A percentile compares a stretch with the other conserved stretches of the same genome.
Conservation (phyloP, 2,888 invertebrate genomes). For the Nomada flava region DNA sequence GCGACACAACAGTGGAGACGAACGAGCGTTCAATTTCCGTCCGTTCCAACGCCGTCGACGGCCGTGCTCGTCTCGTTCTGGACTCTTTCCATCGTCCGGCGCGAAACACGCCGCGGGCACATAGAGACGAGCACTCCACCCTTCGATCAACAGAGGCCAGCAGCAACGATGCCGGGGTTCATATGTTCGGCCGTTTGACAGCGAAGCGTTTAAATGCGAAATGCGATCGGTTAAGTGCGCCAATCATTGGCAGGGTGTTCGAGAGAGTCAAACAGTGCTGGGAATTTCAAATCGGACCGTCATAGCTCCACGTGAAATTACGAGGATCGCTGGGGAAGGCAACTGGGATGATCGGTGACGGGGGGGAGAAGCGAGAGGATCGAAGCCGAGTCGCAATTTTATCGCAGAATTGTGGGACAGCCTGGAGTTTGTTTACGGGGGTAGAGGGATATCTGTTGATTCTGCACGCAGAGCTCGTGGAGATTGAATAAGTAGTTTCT, state of each 20-base stretch:
- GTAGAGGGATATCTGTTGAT: conserved; percentile 23
- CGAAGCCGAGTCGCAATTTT: conserved; percentile 34
- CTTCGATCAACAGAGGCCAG: conserved; percentile 57
- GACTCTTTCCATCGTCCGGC: conserved; percentile 54
- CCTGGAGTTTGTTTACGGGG: conserved; percentile 35
- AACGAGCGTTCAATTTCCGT: conserved; percentile 72
- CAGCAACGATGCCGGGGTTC: conserved; percentile 36
- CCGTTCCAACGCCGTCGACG: conserved; percentile 67
- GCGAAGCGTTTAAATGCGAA: conserved; percentile 67
- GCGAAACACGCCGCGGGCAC: conserved; percentile 39
- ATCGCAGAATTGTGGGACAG: conserved; percentile 24
- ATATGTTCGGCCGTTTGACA: conserved; percentile 68
- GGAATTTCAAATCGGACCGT: conserved; percentile 55
- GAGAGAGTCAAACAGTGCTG: conserved; percentile 58
- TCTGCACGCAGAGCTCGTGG: background rate
- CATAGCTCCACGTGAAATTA: conserved; percentile 50
- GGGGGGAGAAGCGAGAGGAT: background rate
- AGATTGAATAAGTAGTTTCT: conserved; percentile 19
- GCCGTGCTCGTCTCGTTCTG: conserved; percentile 59
- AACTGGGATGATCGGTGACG: background rate
- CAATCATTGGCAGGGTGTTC: conserved; percentile 63
- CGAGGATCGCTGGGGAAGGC: conserved; percentile 13
- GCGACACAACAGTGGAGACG: conserved; percentile 11
- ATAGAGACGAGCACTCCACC: conserved; percentile 46
- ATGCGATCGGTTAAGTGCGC: conserved; percentile 70